phyloP scores from a whole-genome alignment of 2,888 invertebrate species.

The Drosophila sordidula region DNA sequence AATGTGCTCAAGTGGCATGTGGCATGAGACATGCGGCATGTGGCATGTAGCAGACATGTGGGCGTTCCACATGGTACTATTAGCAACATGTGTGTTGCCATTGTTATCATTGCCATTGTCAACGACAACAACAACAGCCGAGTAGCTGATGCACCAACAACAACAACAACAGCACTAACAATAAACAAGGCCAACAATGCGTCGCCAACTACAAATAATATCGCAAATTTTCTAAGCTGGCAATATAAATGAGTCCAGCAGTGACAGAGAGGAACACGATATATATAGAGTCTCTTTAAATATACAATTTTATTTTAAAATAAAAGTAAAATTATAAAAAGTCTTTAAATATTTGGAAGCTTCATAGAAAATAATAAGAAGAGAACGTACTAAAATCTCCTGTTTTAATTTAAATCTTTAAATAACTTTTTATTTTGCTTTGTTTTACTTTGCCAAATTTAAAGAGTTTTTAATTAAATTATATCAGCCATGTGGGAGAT shows the following conservation, averaged over 20 bases:
- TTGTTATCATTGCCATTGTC: conserved; percentile 64
- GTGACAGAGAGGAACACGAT: no score
- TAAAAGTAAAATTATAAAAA: no score
- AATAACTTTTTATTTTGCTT: no score
- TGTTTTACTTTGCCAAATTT: no score
- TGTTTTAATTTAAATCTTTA: no score
- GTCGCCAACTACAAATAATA: conserved; percentile 42
- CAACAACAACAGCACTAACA: conserved; percentile 20
- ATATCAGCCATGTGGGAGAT: no score
- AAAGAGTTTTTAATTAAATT: no score
- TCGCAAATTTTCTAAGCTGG: conserved; percentile 25
- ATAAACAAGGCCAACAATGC: conserved; percentile 21
- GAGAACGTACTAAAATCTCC: no score
- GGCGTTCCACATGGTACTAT: conserved; percentile 30
- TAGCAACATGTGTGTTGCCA: conserved; percentile 42
- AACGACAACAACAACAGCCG: conserved; percentile 38
- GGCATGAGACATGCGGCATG: conserved; percentile 19
- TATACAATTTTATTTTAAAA: no score
- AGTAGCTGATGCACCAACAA: conserved; percentile 21
- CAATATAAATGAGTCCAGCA: conserved; percentile 21
- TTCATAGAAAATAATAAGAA: no score
- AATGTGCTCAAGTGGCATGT: conserved; percentile 51
- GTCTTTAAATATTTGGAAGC: no score
- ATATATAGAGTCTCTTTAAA: no score
- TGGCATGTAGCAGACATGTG: conserved; percentile 35